Evolutionary conservation across 2,888 invertebrate species (phyloP).

Genomic region (Parelbella ahira): DNA sequence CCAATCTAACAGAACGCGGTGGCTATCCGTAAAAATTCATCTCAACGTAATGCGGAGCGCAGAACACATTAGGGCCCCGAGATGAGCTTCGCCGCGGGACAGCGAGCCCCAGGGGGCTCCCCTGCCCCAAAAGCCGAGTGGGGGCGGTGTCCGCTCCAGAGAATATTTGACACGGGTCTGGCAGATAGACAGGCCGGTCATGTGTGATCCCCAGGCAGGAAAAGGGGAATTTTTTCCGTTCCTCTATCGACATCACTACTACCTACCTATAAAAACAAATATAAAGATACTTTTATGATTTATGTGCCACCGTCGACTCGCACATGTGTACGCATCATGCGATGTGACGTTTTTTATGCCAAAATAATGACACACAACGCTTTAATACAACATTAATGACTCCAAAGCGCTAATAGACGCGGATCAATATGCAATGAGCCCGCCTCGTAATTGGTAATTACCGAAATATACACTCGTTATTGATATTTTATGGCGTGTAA

Average conservation of each 20-base stretch:
- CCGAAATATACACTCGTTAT: constrained; percentile 28
- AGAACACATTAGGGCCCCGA: constrained; percentile 76
- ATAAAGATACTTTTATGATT: constrained; percentile 75
- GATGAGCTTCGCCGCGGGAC: constrained; percentile 80
- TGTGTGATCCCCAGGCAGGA: constrained; percentile 79
- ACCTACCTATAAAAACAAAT: constrained; percentile 56
- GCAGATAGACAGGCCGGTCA: constrained; percentile 81
- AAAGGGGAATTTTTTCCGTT: constrained; percentile 75
- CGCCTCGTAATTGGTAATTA: constrained; percentile 36
- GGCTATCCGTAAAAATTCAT: constrained; percentile 66
- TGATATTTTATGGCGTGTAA: constrained; percentile 22
- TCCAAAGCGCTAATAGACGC: constrained; percentile 19
- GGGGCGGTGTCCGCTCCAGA: constrained; percentile 78
- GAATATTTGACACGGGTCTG: constrained; percentile 81
- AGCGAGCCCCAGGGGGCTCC: constrained; percentile 72
- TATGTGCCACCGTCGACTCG: constrained; percentile 60
- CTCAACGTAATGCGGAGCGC: constrained; percentile 64
- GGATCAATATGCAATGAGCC: constrained; percentile 23
- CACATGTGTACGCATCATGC: constrained; percentile 72
- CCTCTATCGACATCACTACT: constrained; percentile 69
- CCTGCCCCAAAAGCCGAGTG: constrained; percentile 54
- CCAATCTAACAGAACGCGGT: constrained; percentile 29
- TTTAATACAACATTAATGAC: constrained; percentile 29
- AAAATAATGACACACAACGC: constrained; percentile 54
- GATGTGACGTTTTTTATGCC: constrained; percentile 58